Evolutionary conservation across 2,888 invertebrate species (phyloP).

Genomic region (Clusia tigrina): DNA sequence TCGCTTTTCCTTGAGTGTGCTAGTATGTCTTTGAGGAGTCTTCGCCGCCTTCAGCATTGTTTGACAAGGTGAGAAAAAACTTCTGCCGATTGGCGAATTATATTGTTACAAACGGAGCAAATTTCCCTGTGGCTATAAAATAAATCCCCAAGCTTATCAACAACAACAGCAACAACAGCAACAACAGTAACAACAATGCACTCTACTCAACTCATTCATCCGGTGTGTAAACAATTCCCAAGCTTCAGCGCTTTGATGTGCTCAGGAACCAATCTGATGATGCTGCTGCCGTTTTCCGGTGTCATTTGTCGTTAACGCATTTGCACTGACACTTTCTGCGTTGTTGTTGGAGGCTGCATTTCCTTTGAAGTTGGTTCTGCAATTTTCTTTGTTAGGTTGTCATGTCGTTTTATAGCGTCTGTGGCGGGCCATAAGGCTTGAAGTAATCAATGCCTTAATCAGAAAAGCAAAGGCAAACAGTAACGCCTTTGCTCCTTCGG

Average conservation of each 20-base stretch:
- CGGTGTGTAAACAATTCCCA: constrained; percentile 60
- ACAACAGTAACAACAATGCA: constrained; percentile 24
- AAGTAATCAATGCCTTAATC: constrained; percentile 55
- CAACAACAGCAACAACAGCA: constrained; percentile 19
- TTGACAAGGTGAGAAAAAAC: constrained; percentile 1
- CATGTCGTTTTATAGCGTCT: constrained; percentile 31
- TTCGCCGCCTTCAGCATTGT: no score
- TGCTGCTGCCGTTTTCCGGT: constrained; percentile 46
- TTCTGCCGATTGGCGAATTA: not conserved
- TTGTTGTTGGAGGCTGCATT: constrained; percentile 30
- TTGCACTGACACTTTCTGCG: constrained; percentile 41
- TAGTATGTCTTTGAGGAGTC: no score
- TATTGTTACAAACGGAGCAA: not conserved
- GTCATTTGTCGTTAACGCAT: constrained; percentile 56
- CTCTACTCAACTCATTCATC: constrained; percentile 44
- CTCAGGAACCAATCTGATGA: constrained; percentile 39
- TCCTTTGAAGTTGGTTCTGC: constrained; percentile 54
- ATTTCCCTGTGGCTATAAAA: not conserved
- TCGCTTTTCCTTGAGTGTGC: no score
- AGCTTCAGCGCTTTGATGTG: constrained; percentile 60
- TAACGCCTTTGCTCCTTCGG: no score
- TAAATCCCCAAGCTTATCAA: constrained; percentile 50
- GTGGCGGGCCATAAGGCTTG: constrained; percentile 55
- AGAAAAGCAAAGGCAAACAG: constrained; percentile 19
- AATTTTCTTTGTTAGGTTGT: constrained; percentile 51